Evolutionary conservation across 2,888 invertebrate genomes (phyloP).

Genomic region (Acleris laterana): DNA sequence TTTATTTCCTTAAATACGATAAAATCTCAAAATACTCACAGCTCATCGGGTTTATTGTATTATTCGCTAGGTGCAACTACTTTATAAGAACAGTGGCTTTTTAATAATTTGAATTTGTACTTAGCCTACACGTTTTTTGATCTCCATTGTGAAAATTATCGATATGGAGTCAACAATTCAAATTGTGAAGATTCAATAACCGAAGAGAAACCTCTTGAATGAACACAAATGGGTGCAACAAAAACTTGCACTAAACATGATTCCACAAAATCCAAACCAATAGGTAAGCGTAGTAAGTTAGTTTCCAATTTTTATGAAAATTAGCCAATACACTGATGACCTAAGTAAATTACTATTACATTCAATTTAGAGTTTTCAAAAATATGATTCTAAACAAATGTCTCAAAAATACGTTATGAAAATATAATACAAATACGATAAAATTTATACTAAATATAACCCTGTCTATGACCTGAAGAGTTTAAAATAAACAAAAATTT

Average conservation of each 20-base stretch:
- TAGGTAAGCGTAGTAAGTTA: slow-evolving; percentile 43
- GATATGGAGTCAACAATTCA: slow-evolving; percentile 56
- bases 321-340: slow-evolving; percentile 70
- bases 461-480: slow-evolving; percentile 85
- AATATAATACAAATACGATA: slow-evolving; percentile 84
- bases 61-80: slow-evolving; percentile 83
- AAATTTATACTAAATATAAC: slow-evolving; percentile 85
- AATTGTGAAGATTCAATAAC: slow-evolving; percentile 39
- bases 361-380: slow-evolving; percentile 76
- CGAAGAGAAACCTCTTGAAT: slow-evolving; percentile 16
- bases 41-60: slow-evolving; percentile 84
- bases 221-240: slow-evolving; percentile 17
- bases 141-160: slow-evolving; percentile 66
- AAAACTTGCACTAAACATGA: slow-evolving; percentile 32
- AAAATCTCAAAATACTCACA: slow-evolving; percentile 85
- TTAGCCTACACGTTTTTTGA: slow-evolving; percentile 75
- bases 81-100: slow-evolving; percentile 83
- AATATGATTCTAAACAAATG: slow-evolving; percentile 83
- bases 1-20: slow-evolving; percentile 78
- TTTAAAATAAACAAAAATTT: slow-evolving; percentile 68
- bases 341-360: slow-evolving; percentile 64
- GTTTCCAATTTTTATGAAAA: slow-evolving; percentile 48
- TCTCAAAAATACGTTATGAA: slow-evolving; percentile 84
- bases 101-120: slow-evolving; percentile 83
- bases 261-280: slow-evolving; percentile 19